Evolutionary conservation across 2,113 vertebrate genomes (phyloP).

Genomic region (Odocoileus virginianus): DNA sequence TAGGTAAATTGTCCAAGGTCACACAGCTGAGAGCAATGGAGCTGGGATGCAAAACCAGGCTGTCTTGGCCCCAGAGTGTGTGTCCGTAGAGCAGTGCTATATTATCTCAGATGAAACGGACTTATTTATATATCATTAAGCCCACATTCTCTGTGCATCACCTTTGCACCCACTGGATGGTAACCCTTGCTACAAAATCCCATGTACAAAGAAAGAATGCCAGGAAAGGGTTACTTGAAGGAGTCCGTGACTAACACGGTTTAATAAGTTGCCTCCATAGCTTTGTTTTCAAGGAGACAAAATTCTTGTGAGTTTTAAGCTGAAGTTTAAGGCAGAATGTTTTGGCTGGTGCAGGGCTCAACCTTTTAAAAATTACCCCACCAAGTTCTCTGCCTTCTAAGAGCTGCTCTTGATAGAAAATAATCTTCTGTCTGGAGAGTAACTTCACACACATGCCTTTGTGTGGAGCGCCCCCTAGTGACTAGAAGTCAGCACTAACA

Average conservation of each 20-base stretch:
- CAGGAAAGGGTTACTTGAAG: too few species aligned
- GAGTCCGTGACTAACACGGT: not conserved
- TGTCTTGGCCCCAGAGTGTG: not conserved
- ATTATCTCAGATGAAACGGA: not conserved
- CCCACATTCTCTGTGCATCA: fast-evolving
- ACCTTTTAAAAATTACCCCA: not conserved
- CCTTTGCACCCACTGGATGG: not conserved
- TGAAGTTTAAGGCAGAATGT: not conserved
- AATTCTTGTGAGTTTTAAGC: not conserved
- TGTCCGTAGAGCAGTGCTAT: fast-evolving
- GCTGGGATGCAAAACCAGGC: not conserved
- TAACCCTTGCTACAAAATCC: not conserved
- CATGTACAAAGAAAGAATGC: not conserved
- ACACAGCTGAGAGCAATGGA: not conserved
- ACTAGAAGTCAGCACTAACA: not conserved
- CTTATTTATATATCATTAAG: not conserved
- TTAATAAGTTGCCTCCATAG: not conserved
- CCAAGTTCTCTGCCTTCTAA: not conserved
- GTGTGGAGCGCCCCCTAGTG: constrained; percentile 10
- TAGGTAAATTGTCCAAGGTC: not conserved
- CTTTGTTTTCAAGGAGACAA: not conserved
- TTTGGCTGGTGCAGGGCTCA: not conserved
- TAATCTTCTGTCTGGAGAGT: fast-evolving
- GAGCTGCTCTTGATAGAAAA: not conserved
- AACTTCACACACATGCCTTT: not conserved